Conservation (phyloP, 2,113 vertebrate species). For the Aviceda subcristata region DNA sequence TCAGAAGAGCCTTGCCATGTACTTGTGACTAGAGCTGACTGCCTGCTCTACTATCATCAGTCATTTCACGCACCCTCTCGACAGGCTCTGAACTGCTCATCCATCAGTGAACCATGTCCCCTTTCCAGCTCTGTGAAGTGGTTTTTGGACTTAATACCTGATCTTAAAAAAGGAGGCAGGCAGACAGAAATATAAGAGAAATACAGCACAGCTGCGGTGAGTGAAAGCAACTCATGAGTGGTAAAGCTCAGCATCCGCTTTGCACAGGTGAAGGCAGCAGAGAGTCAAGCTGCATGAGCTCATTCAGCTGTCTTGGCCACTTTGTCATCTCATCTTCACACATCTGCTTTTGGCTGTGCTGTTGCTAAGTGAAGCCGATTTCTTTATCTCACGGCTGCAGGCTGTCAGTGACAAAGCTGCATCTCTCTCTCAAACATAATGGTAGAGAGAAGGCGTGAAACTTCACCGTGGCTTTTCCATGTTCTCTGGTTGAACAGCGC, state of each 20-base stretch:
- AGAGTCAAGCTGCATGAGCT: not conserved
- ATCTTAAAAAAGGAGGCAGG: not conserved
- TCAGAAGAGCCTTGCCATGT: not conserved
- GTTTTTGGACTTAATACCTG: not conserved
- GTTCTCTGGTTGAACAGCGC: not conserved
- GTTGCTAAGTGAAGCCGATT: conserved; percentile 50
- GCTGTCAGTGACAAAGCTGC: conserved; percentile 52
- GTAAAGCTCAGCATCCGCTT: not conserved
- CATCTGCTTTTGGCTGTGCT: conserved; percentile 58
- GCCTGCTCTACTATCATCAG: not conserved
- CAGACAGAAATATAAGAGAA: not conserved
- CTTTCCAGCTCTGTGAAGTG: not conserved
- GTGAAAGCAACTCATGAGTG: not conserved
- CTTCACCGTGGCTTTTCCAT: not conserved
- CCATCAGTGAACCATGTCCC: not conserved
- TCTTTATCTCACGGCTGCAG: conserved; percentile 44
- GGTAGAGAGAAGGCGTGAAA: conserved; percentile 38
- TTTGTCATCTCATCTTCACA: conserved; percentile 56
- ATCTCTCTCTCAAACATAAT: not conserved
- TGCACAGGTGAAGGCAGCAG: not conserved
- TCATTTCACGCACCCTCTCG: not conserved
- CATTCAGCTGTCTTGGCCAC: not conserved
- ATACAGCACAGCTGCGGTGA: fast-evolving
- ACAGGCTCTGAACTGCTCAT: not conserved
- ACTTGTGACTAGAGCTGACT: not conserved